phyloP scores from a whole-genome alignment of 2,113 vertebrate genomes.

The Arizona elegans region DNA sequence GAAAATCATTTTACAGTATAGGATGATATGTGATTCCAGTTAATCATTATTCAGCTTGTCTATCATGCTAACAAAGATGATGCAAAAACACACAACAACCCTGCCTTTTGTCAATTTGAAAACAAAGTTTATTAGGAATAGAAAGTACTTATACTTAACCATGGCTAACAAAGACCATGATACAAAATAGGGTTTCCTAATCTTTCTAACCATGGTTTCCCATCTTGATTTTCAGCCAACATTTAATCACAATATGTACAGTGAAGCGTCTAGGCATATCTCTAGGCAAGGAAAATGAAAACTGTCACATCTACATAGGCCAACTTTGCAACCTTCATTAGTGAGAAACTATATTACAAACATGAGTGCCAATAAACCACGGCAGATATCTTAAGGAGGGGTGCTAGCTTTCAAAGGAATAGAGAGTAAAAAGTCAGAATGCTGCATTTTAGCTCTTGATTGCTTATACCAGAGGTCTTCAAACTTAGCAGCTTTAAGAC shows the following conservation, averaged over 20 bases:
- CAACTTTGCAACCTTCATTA: not conserved
- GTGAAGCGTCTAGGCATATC: not conserved
- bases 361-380: not conserved
- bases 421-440: not conserved
- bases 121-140: not conserved
- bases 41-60: not conserved
- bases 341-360: not conserved
- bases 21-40: not conserved
- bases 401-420: not conserved
- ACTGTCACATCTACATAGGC: not conserved
- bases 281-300: not conserved
- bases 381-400: not conserved
- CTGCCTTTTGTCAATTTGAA: not conserved
- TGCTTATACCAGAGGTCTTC: too few relatives aligned
- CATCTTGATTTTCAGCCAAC: not conserved
- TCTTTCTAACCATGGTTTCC: not conserved
- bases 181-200: not conserved
- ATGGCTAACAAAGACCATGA: not conserved
- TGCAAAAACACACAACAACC: not conserved
- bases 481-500: too few relatives aligned
- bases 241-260: not conserved
- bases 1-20: not conserved
- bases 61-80: not conserved
- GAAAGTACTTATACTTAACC: not conserved
- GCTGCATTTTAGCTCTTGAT: not conserved